Conservation (phyloP, 2,113 vertebrate genomes). For the Cacatua alba region DNA sequence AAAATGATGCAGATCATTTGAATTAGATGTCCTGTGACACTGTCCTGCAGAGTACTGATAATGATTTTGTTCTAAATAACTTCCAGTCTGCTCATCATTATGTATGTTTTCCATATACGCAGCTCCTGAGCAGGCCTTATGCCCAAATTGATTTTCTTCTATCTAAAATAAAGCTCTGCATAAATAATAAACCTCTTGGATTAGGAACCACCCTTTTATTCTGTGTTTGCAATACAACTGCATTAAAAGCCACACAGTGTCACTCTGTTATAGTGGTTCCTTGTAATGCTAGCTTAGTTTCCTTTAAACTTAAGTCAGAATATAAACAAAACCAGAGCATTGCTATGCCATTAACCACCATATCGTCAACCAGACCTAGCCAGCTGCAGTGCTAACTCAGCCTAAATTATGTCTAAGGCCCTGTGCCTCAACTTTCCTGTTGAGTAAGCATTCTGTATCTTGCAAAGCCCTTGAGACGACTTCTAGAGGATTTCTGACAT, state of each 20-base stretch:
- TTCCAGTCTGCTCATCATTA: not conserved
- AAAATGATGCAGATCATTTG: not conserved
- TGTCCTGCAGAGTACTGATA: not conserved
- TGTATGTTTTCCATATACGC: not conserved
- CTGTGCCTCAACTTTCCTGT: not conserved
- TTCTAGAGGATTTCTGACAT: not conserved
- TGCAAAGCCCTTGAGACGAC: not conserved
- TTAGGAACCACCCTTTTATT: not conserved
- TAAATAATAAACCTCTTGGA: not conserved
- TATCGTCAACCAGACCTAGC: not conserved
- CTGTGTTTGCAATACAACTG: not conserved
- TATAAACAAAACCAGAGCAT: not conserved
- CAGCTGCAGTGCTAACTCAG: not conserved
- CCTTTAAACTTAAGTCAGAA: not conserved
- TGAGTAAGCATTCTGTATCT: not conserved
- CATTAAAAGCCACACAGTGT: not conserved
- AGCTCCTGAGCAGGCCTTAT: not conserved
- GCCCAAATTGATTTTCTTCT: not conserved
- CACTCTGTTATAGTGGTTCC: not conserved
- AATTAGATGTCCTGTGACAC: not conserved
- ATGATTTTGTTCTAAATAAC: not conserved
- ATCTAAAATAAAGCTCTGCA: not conserved
- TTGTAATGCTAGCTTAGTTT: not conserved
- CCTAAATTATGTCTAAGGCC: not conserved
- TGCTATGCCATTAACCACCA: not conserved